A percentile compares a stretch with the other conserved stretches of the same genome.
phyloP scores from a whole-genome alignment of 2,888 invertebrate genomes.

The Ceriagrion tenellum region DNA sequence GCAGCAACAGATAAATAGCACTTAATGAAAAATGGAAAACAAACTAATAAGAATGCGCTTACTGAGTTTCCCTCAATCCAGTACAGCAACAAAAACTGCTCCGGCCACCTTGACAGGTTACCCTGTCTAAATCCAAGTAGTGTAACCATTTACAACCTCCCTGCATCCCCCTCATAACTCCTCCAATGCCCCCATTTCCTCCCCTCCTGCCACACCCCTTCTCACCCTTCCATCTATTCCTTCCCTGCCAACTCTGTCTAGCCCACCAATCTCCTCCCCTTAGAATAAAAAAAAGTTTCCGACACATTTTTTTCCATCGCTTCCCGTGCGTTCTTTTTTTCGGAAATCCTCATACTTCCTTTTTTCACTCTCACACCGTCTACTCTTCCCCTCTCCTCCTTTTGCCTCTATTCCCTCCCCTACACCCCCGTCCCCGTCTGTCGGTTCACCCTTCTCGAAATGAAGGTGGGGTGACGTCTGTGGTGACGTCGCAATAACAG shows the following conservation, averaged over 20 bases:
- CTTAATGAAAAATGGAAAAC: too few species aligned
- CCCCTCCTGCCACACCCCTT: background rate
- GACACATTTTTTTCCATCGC: background rate
- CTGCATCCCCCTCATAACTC: background rate
- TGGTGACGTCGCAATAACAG: slow-evolving; percentile 20
- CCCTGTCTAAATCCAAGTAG: too few species aligned
- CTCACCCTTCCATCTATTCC: background rate
- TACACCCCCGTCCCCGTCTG: background rate
- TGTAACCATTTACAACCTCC: background rate
- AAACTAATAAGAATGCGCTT: too few species aligned
- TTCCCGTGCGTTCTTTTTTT: background rate
- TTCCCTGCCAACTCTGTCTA: background rate
- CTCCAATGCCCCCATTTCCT: background rate
- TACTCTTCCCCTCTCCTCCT: background rate
- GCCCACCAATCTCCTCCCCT: background rate
- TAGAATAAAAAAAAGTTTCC: background rate
- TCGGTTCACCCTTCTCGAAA: background rate
- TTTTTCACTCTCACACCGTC: background rate
- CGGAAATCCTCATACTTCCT: background rate
- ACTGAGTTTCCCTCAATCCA: too few species aligned
- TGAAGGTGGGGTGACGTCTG: background rate
- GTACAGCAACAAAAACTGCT: too few species aligned
- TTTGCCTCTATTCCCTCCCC: background rate
- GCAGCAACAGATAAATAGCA: too few species aligned
- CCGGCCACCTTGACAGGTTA: too few species aligned